Conservation (phyloP, 2,113 vertebrate genomes). For the Psammodynastes pulverulentus region DNA sequence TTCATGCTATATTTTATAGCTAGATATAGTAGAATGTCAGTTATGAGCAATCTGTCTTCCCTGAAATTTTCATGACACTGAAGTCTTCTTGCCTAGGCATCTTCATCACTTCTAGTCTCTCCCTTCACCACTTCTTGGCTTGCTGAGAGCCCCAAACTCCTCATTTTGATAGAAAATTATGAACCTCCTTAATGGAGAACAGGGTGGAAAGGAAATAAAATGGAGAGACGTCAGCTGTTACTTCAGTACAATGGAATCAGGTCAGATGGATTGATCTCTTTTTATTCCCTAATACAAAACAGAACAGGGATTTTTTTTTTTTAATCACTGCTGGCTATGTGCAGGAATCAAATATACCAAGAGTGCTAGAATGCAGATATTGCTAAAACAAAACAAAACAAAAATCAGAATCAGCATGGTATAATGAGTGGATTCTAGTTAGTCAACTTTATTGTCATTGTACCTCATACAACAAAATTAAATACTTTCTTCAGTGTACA, state of each 20-base stretch:
- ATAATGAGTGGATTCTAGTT: neutral
- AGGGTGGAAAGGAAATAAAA: neutral
- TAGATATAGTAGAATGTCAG: neutral
- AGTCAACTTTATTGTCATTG: too few species aligned
- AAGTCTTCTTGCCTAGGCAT: neutral
- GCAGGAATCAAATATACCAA: neutral
- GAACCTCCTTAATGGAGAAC: neutral
- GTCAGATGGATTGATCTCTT: neutral
- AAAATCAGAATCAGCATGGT: neutral
- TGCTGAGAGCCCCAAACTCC: neutral
- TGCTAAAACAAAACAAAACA: neutral
- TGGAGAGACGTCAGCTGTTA: neutral
- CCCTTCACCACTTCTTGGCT: neutral
- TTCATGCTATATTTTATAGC: constrained; percentile 5
- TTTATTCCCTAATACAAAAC: neutral
- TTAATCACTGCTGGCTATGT: neutral
- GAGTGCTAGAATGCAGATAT: neutral
- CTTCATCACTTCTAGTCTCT: neutral
- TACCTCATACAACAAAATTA: too few species aligned
- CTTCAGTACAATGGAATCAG: neutral
- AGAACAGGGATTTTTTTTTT: neutral
- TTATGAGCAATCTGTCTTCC: constrained; percentile 12
- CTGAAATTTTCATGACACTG: constrained; percentile 11
- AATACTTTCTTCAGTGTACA: too few species aligned
- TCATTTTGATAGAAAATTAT: neutral